Evolutionary conservation across 2,797 vertebrate species (phyloP).

Genomic region (Zalophus californianus): DNA sequence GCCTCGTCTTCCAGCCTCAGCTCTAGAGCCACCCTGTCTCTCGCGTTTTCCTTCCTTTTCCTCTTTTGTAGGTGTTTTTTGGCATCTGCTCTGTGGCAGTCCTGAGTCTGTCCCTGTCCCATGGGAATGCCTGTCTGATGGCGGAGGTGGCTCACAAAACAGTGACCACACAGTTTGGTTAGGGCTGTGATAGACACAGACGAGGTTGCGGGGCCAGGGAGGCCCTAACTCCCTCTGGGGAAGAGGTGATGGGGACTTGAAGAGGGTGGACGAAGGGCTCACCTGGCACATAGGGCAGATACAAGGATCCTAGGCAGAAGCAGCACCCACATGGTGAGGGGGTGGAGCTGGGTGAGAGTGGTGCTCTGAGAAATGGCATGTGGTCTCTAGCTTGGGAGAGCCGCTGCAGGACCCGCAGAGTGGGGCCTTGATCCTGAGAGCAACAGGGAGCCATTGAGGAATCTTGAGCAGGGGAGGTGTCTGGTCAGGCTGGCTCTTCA

Average conservation of each 20-base stretch:
- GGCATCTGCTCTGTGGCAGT: neutral
- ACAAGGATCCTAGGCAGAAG: neutral
- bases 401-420: neutral
- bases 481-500: neutral
- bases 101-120: neutral
- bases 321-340: fast-evolving
- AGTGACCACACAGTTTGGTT: neutral
- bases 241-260: neutral
- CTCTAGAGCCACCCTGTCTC: neutral
- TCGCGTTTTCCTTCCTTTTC: neutral
- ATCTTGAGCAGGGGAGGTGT: neutral
- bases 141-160: neutral
- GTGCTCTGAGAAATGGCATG: neutral
- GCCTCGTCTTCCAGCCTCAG: neutral
- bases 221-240: neutral
- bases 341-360: neutral
- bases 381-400: neutral
- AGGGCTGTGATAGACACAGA: neutral
- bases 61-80: neutral
- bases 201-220: neutral
- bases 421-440: neutral
- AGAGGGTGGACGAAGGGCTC: neutral
- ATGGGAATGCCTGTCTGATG: neutral
- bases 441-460: neutral
- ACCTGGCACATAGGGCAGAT: neutral